Evolutionary conservation across 2,888 invertebrate species (phyloP), one percentile per base, ranked within the genome.

Genomic region (Liposcelis brunnea): DNA sequence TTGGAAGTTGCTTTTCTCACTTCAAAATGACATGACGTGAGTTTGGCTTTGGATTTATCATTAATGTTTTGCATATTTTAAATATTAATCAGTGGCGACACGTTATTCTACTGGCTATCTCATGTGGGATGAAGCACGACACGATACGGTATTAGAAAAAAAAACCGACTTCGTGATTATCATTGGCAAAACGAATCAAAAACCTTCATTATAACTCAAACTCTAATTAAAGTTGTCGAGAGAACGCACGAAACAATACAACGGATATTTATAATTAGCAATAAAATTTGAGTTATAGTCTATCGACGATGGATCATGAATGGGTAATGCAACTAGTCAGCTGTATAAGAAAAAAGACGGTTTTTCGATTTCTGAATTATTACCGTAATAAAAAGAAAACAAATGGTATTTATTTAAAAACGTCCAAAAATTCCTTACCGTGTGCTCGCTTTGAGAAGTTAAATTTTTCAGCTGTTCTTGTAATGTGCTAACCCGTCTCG

Each of bases 401-500:
- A n/a, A n/a, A n/a, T n/a, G n/a, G n/a, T n/a, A n/a, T n/a, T n/a
- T n/a, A n/a, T n/a, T n/a, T n/a, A n/a, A n/a, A n/a, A n/a, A n/a
- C n/a, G n/a, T n/a, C n/a, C n/a, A n/a, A n/a, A n/a, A 26, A 31
- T 31, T 16, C 16, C 18, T 33, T 42, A 50, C 47, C 50, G 61
- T 59, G 59, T 60, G 59, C 47, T 60, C 61, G 42, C 54, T 57
- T 26, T 26, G 26, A 43, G 56, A 55, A n/a, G 59, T 58, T 45
- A 59, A 58, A 33, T 59, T 55, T 43, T 59, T 53, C 44, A 77
- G 60, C 57, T 74, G 72, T 33, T 71, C 70, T 55, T 75, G 70
- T 44, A 79, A 60, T 45, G 70, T 74, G 44, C 68, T 67, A 42
- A 76, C 68, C 51, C 75, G 66, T 52, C 72, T 67, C 56, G 75